Percentiles rank a stretch among this genome's conserved stretches.
Conservation (phyloP, 1,140 invertebrate species). For the Euura saliciscinereae region DNA sequence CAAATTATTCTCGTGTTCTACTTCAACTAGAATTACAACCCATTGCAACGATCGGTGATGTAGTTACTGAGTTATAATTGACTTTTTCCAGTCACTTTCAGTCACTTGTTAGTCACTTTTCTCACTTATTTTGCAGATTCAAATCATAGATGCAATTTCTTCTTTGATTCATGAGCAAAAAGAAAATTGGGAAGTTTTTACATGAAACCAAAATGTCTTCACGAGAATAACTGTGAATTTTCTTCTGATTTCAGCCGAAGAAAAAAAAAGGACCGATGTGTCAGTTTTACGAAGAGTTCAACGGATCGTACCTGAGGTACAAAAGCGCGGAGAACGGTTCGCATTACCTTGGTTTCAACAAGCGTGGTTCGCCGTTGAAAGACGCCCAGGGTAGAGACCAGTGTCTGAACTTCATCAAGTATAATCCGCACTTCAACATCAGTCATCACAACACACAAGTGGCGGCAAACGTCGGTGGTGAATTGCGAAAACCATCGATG, state of each 20-base stretch:
- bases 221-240: too few species aligned
- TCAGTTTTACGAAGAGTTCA: constrained; percentile 62
- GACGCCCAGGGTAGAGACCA: constrained; percentile 50
- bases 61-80: too few species aligned
- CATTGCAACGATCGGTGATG: too few species aligned
- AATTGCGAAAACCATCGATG: constrained; percentile 9
- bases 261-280: constrained; percentile 57
- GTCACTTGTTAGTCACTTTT: too few species aligned
- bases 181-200: too few species aligned
- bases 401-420: constrained; percentile 63
- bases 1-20: too few species aligned
- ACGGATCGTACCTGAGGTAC: constrained; percentile 60
- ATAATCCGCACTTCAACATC: constrained; percentile 58
- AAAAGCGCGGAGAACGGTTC: constrained; percentile 53
- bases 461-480: constrained; percentile 38
- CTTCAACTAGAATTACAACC: too few species aligned
- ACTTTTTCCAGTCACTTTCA: too few species aligned
- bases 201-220: too few species aligned
- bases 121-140: too few species aligned
- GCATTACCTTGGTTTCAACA: constrained; percentile 61
- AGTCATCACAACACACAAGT: constrained; percentile 59
- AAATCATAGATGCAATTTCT: too few species aligned
- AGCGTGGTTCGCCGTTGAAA: constrained; percentile 56
- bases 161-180: too few species aligned
- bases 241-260: constrained; percentile 47